Percentiles rank a stretch among this genome's conserved stretches.
phyloP scores from a whole-genome alignment of 2,888 invertebrate species.

The Andrena bicolor region DNA sequence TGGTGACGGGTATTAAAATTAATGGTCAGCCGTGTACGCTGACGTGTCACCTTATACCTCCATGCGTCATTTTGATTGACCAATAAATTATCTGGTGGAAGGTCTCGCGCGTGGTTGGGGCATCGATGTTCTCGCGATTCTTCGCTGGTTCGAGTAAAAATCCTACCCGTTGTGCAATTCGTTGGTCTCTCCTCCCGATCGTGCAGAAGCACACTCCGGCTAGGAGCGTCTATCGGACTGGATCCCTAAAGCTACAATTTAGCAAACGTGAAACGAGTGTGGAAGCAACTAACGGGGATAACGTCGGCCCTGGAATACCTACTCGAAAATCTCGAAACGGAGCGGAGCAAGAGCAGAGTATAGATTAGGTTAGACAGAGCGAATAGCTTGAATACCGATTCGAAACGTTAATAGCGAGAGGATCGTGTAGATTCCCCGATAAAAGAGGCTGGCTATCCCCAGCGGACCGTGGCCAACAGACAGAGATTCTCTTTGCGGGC shows the following conservation, averaged over 20 bases:
- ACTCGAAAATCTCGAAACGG: background rate
- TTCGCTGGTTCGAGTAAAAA: slow-evolving; percentile 59
- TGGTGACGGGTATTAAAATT: slow-evolving; percentile 83
- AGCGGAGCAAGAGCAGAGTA: background rate
- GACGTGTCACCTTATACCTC: slow-evolving; percentile 84
- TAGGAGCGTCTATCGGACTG: background rate
- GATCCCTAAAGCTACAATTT: slow-evolving; percentile 11
- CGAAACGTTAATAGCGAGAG: slow-evolving; percentile 9
- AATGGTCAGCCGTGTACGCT: slow-evolving; percentile 83
- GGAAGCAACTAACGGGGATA: background rate
- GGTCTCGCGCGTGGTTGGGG: slow-evolving; percentile 63
- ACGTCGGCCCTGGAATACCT: background rate
- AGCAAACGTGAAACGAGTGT: background rate
- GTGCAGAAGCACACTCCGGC: slow-evolving; percentile 17
- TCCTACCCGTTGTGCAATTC: slow-evolving; percentile 47
- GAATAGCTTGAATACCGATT: slow-evolving; percentile 28
- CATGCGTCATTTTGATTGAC: slow-evolving; percentile 84
- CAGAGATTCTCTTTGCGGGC: background rate
- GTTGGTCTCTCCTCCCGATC: slow-evolving; percentile 19
- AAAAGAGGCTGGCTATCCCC: slow-evolving; percentile 19
- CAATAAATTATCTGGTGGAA: slow-evolving; percentile 82
- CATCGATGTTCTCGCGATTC: slow-evolving; percentile 62
- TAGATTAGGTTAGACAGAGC: background rate
- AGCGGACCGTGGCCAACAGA: background rate
- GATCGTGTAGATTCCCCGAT: slow-evolving; percentile 32